Conservation (phyloP, 1,140 invertebrate species). For the Laupala kohalensis region DNA sequence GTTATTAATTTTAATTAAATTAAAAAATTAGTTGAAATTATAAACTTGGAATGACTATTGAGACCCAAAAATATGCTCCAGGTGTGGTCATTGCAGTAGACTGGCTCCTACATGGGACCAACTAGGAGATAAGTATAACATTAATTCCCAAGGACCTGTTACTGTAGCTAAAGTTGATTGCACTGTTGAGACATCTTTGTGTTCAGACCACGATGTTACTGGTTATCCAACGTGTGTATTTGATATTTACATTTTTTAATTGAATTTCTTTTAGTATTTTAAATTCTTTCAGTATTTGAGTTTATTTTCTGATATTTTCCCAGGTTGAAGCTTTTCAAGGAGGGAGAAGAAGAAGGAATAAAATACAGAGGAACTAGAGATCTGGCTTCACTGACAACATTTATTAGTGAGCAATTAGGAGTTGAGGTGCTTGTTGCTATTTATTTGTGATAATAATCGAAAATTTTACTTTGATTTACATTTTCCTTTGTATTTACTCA, state of each 20-base stretch:
- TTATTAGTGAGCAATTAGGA: conserved; percentile 55
- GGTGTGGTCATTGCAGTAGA: conserved; percentile 58
- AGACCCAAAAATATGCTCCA: conserved; percentile 22
- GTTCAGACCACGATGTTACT: conserved; percentile 57
- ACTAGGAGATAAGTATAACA: conserved; percentile 51
- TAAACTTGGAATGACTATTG: not conserved
- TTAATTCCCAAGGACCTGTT: conserved; percentile 43
- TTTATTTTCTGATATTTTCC: conserved; percentile 14
- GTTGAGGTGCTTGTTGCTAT: conserved; percentile 23
- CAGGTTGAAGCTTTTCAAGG: conserved; percentile 62
- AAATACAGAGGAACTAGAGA: conserved; percentile 59
- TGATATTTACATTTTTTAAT: not conserved
- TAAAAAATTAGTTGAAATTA: not conserved
- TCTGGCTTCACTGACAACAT: conserved; percentile 51
- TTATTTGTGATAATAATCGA: not conserved
- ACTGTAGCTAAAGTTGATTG: conserved; percentile 65
- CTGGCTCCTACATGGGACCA: conserved; percentile 56
- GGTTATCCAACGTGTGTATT: conserved; percentile 48
- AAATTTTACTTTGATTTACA: conserved; percentile 10
- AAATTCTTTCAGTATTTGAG: not conserved
- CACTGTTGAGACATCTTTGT: conserved; percentile 52
- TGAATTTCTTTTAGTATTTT: not conserved
- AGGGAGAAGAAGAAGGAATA: conserved; percentile 40
- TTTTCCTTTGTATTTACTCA: conserved; percentile 21
- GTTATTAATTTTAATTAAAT: not conserved